Base-by-base conservation (phyloP, 1,140 invertebrate species). In the Leptestheria dahalacensis region DNA sequence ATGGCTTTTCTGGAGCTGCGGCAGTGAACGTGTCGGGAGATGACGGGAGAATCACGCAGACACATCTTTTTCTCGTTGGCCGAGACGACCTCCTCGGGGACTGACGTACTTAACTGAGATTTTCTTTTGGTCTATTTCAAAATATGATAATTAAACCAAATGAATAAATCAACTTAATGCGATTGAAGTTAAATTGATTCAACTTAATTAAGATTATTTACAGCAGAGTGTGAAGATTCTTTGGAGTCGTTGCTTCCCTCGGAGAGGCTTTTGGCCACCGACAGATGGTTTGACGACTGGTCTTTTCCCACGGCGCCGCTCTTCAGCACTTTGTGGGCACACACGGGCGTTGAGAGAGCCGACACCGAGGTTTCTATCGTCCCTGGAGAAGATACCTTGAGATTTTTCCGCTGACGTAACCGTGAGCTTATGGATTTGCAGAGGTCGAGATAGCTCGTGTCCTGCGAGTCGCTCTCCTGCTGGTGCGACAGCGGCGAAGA, bases 1-100 rank as follows among this genome's bases (percentile, higher is more conserved):
- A 88, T 85, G 21, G 68, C 63, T 51, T 69, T 66, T 21, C 64
- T 63, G 26, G 41, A 52, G 25, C n/a, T 48, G 20, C 29, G 26
- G 57, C 33, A 23, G 50, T 24, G 18, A 33, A 11, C 33, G 41
- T 47, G 33, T 20, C 20, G 23, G 41, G n/a, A 46, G 28, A 20
- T 18, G 24, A 33, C 24, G 59, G 53, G n/a, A 18, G 48, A 18
- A 26, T 21, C 25, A 33, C n/a, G 51, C 41, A 50, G 58, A 52
- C 58, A 60, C 28, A 49, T 52, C 21, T 60, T 60, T 29, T 60
- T 60, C 26, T 60, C 58, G 24, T 41, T 41, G 4, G 33, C 23
- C 2, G 58, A 33, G 51, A 41, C 28, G 23, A 52, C 48, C 12
- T 60, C 58, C 12, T 23, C 49, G n/a, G 48, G n/a, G 21, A 51